phyloP scores from a whole-genome alignment of 1,140 invertebrate genomes.

The Theocolax elegans region DNA sequence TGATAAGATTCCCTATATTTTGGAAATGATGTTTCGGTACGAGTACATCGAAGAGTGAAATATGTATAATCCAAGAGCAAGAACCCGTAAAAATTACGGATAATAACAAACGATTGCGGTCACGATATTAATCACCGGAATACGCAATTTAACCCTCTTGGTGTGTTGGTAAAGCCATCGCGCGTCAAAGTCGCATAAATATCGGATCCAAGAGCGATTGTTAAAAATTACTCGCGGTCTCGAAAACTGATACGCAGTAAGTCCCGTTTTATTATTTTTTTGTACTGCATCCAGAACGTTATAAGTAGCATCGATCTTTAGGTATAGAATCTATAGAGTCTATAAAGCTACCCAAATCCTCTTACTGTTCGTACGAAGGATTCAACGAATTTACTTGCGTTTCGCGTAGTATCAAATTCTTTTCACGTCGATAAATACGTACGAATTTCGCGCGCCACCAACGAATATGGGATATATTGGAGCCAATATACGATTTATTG shows the following conservation, averaged over 20 bases:
- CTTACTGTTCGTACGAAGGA: not conserved
- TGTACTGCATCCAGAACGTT: no score
- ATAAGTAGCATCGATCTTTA: no score
- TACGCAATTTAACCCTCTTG: not conserved
- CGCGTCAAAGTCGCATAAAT: not conserved
- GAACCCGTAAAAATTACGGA: conserved; percentile 20
- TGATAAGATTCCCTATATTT: conserved; percentile 2
- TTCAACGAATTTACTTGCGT: conserved; percentile 26
- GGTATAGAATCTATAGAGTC: not conserved
- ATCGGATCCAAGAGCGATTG: not conserved
- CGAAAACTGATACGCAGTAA: not conserved
- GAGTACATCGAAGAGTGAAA: not conserved
- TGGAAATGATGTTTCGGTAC: conserved; percentile 1
- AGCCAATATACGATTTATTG: no score
- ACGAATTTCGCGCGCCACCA: conserved; percentile 8
- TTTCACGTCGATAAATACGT: conserved; percentile 20
- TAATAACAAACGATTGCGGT: not conserved
- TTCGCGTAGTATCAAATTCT: conserved; percentile 24
- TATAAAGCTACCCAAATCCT: conserved; percentile 24
- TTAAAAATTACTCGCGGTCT: conserved; percentile 23
- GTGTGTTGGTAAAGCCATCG: no score
- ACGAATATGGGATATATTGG: no score
- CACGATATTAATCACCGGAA: not conserved
- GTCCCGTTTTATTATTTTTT: no score
- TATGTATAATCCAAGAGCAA: not conserved